Base-by-base conservation (phyloP, 2,113 vertebrate genomes). In the Myiozetetes cayanensis region DNA sequence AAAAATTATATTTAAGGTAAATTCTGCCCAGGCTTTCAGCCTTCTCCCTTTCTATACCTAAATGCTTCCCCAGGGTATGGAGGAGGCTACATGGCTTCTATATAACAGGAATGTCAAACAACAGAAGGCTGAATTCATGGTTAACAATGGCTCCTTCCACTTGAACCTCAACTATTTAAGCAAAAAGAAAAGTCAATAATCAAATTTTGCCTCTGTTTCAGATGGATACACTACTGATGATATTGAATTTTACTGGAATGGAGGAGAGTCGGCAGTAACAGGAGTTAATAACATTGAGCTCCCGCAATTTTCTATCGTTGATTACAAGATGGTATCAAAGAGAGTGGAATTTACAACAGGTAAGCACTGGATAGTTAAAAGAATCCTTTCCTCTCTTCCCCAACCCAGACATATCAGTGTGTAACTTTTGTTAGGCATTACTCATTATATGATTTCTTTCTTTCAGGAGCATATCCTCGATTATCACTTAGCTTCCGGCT, bases 211-310 rank as follows among this genome's bases (percentile, higher is more conserved):
- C 71, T 91, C 73, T 97, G 24, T 96, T 97, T 95, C 94, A 99
- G 99, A 99, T 97, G 99, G 99, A 70, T 99, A 99, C 93, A 99
- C 99, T 83, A 99, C 99, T 18, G 99, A 99, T 71, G 99, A 99
- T 97, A 99, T 99, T 74, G 98, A 99, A 94, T 99, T 99, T 97
- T 99, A 99, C 94, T 99, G 99, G 99, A 98, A 98, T 82, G 99
- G 99, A 93, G 98, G 98, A 84, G 97, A 98, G 39, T 98, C 97
- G 15, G 98, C 99, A 28, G 99, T 99, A 89, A 99, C 99, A 0
- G 99, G 99, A 65, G 99, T 99, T 80, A 98, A 97, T 91, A 99
- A 99, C 97, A 99, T 99, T 1, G 98, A 99, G 79, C 98, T 99
- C 91, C 99, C 99, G 20, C 99, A 99, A 76, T 99, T 99, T 97